Evolutionary conservation across 2,888 invertebrate genomes (phyloP).

Genomic region (Dastarcus helophoroides): DNA sequence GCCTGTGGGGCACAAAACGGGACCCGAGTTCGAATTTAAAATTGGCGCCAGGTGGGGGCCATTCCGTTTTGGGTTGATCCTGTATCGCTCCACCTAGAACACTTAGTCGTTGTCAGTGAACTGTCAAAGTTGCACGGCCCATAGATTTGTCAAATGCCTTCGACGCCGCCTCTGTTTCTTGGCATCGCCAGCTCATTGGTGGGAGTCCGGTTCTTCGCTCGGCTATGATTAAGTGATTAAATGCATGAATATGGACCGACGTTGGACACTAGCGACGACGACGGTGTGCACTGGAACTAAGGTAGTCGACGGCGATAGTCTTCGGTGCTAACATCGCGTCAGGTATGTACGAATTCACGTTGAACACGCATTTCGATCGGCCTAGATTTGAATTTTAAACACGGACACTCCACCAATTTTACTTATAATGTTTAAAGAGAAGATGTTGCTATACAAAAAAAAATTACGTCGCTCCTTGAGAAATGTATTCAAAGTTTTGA

Average conservation of each 20-base stretch:
- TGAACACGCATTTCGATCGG: constrained; percentile 16
- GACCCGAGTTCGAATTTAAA: constrained; percentile 25
- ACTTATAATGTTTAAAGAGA: too few relatives aligned
- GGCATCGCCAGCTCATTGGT: constrained; percentile 31
- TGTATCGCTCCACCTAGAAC: constrained; percentile 37
- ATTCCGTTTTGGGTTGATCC: constrained; percentile 38
- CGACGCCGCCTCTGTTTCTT: constrained; percentile 35
- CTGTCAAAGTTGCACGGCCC: constrained; percentile 38
- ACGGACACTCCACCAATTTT: too few relatives aligned
- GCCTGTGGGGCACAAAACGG: too few relatives aligned
- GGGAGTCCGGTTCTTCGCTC: constrained; percentile 27
- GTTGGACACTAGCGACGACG: constrained; percentile 33
- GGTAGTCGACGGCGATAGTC: constrained; percentile 24
- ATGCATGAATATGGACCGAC: constrained; percentile 23
- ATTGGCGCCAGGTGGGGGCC: constrained; percentile 35
- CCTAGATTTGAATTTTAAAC: constrained; percentile 7
- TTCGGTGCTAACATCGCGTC: constrained; percentile 5
- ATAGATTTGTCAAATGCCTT: constrained; percentile 35
- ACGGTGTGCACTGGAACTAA: constrained; percentile 31
- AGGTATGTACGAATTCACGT: constrained; percentile 12
- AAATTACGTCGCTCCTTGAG: too few relatives aligned
- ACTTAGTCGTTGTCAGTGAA: constrained; percentile 38
- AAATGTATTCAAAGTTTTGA: too few relatives aligned
- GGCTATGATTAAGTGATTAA: constrained; percentile 33
- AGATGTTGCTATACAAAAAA: too few relatives aligned